Evolutionary conservation across 2,113 vertebrate genomes (phyloP), one percentile per base, ranked within the genome.

Genomic region (Phalacrocorax brasilianus): DNA sequence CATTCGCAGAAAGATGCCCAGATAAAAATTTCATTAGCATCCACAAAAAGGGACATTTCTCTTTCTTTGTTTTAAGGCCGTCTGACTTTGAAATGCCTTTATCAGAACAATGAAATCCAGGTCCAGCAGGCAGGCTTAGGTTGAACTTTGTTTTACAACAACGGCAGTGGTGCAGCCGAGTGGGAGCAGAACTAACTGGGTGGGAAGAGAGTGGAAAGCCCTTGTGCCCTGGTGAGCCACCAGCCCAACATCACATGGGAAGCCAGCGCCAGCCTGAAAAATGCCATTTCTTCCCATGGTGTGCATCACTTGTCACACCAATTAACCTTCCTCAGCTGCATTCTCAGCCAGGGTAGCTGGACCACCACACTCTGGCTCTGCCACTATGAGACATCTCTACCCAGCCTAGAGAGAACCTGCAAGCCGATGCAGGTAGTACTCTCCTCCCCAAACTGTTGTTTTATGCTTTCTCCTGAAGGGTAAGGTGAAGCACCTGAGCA

Each of bases 1-100:
- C 63, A n/a, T 61, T 72, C 94, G 72, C 62, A 88, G 75, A 92
- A 85, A 90, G 93, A 93, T 95, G 65, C 65, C 58, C 77, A 85
- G 85, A 94, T 95, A 88, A 93, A 97, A 93, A 95, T 70, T 71
- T 91, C 89, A 96, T 96, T 95, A 96, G 87, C 89, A 93, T 88
- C 82, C 62, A 82, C 89, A 90, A 86, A 91, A 78, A 91, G 66
- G 84, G 73, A 58, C 35, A 45, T 59, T 78, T 62, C 72, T 61
- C 70, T 65, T 52, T 67, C 84, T 88, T 88, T 95, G 89, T 94
- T 93, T 96, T 87, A 91, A 92, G 83, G 56, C 58, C 0, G 0
- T 40, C 14, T 68, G 79, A 92, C 92, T 96, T 88, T 80, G 56
- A 87, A 94, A 74, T 2, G 19, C 52, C 85, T 93, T 88, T 86